Conservation (phyloP, 92 coral and sea anemone genomes). For the Diadumene lineata region DNA sequence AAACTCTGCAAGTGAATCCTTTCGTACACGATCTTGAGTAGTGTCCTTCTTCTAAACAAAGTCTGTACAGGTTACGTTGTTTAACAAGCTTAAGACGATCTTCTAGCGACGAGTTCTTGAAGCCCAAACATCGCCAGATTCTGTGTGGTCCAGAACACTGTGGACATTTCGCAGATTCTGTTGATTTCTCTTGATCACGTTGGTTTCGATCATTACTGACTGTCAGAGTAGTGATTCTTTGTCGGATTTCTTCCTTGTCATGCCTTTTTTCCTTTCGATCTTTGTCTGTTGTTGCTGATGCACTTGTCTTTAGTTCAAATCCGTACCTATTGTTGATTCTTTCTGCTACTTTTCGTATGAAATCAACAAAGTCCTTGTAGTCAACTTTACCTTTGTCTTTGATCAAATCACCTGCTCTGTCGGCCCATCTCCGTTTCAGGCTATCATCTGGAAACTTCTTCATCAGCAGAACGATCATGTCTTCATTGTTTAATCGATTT, state of each 20-base stretch:
- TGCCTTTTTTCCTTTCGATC: no score
- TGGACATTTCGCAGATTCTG: slow-evolving; percentile 18
- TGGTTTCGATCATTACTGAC: slow-evolving; percentile 2
- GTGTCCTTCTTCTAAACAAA: slow-evolving; percentile 63
- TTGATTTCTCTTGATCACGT: background rate
- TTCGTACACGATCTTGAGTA: slow-evolving; percentile 44
- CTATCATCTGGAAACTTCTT: slow-evolving; percentile 67
- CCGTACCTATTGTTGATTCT: slow-evolving; percentile 51
- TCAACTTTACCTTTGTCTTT: slow-evolving; percentile 38
- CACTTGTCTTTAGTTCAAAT: slow-evolving; percentile 12
- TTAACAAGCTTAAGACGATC: slow-evolving; percentile 53
- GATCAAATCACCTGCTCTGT: slow-evolving; percentile 75
- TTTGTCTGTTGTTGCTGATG: slow-evolving; percentile 2
- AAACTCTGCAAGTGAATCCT: slow-evolving; percentile 51
- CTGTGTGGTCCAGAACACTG: slow-evolving; percentile 55
- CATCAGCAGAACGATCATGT: slow-evolving; percentile 64
- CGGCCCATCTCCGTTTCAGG: slow-evolving; percentile 68
- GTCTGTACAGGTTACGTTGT: slow-evolving; percentile 54
- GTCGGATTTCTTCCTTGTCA: no score
- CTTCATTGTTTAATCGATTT: slow-evolving; percentile 65
- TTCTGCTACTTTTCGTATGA: slow-evolving; percentile 35
- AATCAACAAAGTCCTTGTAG: slow-evolving; percentile 49
- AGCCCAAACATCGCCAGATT: slow-evolving; percentile 41
- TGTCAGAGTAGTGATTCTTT: slow-evolving; percentile 41
- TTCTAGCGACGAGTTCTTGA: slow-evolving; percentile 40